phyloP scores from a whole-genome alignment of 2,113 vertebrate genomes.

The Perca schrenkii region DNA sequence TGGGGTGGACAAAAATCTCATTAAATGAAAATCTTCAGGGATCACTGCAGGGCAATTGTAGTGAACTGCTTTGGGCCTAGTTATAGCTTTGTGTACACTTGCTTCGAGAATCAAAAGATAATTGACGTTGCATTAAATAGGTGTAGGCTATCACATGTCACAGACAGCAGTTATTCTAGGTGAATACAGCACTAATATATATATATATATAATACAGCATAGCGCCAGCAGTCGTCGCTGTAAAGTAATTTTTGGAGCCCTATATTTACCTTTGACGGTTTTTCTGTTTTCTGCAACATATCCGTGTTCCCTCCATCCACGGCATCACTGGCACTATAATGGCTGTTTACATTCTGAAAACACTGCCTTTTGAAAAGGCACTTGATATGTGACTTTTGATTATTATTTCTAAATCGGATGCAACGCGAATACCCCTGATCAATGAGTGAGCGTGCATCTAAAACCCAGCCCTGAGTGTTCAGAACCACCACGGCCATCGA shows the following conservation, averaged over 20 bases:
- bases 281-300: conserved; percentile 30
- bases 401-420: neutral
- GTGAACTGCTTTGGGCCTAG: too few relatives aligned
- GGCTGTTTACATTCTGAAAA: conserved; percentile 64
- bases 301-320: conserved; percentile 1
- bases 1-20: too few relatives aligned
- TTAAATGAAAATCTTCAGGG: too few relatives aligned
- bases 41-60: too few relatives aligned
- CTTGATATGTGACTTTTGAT: conserved; percentile 7
- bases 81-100: neutral
- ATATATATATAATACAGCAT: too few relatives aligned
- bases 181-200: neutral
- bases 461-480: conserved; percentile 83
- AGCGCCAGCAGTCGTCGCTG: neutral
- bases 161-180: neutral
- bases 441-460: conserved; percentile 88
- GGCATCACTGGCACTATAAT: conserved; percentile 6
- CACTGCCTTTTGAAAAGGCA: conserved; percentile 72
- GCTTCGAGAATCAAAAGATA: neutral
- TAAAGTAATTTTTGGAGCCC: neutral
- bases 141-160: neutral
- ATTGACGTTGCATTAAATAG: neutral
- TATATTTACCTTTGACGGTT: conserved; percentile 63
- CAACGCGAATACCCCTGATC: conserved; percentile 75
- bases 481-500: conserved; percentile 86